Percentiles rank a stretch among this genome's conserved stretches.
These are phyloP conservation scores for Araneus ventricosus DNA, from an alignment of 1,140 invertebrate genomes.

Conservation along the genomic window DNA sequence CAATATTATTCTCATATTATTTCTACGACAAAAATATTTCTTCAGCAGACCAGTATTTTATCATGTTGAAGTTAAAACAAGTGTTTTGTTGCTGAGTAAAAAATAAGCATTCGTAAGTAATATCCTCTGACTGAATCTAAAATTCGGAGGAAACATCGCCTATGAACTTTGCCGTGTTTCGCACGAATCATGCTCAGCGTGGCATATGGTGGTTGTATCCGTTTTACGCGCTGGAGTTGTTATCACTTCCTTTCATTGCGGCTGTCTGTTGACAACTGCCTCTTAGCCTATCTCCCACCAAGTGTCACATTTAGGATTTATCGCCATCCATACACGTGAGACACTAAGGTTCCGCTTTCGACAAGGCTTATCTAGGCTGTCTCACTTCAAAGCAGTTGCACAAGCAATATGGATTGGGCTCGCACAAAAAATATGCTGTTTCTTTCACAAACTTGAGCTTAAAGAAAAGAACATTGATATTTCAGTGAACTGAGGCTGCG, in stretches of 20 bases:
- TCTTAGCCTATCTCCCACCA: constrained; percentile 39
- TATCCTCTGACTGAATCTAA: too few relatives aligned
- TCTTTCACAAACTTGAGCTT: too few relatives aligned
- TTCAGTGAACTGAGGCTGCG: too few relatives aligned
- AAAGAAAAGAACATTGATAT: too few relatives aligned
- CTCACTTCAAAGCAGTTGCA: not conserved
- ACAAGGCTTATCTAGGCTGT: not conserved
- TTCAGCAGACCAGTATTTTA: too few relatives aligned
- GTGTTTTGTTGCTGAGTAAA: too few relatives aligned
- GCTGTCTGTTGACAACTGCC: constrained; percentile 15
- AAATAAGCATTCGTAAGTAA: too few relatives aligned
- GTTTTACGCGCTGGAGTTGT: not conserved
- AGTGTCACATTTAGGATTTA: constrained; percentile 8
- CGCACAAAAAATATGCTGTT: not conserved
- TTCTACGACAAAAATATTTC: too few relatives aligned
- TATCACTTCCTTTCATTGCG: not conserved
- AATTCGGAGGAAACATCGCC: too few relatives aligned
- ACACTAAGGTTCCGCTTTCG: not conserved
- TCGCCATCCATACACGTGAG: constrained; percentile 2
- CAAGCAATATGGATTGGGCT: not conserved
- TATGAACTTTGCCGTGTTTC: too few relatives aligned
- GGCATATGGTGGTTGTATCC: constrained; percentile 32
- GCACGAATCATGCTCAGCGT: not conserved
- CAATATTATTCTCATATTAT: too few relatives aligned
- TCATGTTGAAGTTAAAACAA: too few relatives aligned